Base-by-base conservation (phyloP, 2,888 invertebrate species). In the Epinotia nisella region DNA sequence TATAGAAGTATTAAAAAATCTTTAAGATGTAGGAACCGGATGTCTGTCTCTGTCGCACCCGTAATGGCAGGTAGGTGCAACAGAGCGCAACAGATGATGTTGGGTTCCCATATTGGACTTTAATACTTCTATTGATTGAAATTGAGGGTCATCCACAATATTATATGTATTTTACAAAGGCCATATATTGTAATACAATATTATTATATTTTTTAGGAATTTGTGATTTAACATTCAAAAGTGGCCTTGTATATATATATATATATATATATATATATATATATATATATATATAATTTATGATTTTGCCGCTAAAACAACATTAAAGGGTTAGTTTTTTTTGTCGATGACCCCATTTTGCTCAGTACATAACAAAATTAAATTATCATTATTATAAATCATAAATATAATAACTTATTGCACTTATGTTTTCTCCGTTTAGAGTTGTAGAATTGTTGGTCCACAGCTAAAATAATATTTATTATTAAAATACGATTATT, bases 361-460 rank as follows among this genome's bases (percentile, higher is more conserved):
- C 21, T 17, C 3, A 45, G 9, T 41, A 56, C 35, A 45, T 24
- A 53, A n/a, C 13, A 41, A 39, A 2, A 41, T 41, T 13, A 13
- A n/a, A 13, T n/a, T 49, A n/a, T 49, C n/a, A 13, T 49, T 49
- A n/a, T 49, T 49, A n/a, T 7, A 49, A 49, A 56, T 35, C 10
- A 21, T 53, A 53, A 61, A 29, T 70, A 60, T 51, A 15, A 45
- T 35, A 45, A 70, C 71, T 68, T 72, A 65, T 61, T 72, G 58
- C 67, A 72, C 72, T 64, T 53, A 45, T 60, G 35, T 51, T 29
- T 71, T 60, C 39, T 76, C 77, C 71, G 21, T 77, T 89, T 88
- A 92, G 53, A 92, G 86, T 81, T 92, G 92, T 1, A 93, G 83
- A 1, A 93, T 90, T 0, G 91, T 91, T 0, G 92, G 87, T 9